Evolutionary conservation across 2,797 vertebrate species (phyloP), one percentile per base, ranked within the genome.

Genomic region (Artibeus jamaicensis): DNA sequence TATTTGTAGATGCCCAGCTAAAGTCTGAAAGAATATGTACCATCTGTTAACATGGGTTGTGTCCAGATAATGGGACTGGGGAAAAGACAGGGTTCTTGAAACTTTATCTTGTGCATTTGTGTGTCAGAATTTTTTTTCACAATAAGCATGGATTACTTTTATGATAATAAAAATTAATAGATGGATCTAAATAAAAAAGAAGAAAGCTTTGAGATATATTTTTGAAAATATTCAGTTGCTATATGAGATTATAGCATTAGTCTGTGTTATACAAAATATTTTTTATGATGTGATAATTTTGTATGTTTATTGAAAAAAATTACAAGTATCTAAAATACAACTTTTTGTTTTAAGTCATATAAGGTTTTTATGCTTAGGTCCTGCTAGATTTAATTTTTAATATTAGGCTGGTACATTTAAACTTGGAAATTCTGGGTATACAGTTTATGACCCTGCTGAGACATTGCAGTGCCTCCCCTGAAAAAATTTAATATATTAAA

Each of bases 361-460:
- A 46, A 89, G 46, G 12, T 55, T 65, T 95, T 77, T 85, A 78
- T 85, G 26, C 37, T 92, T 94, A 86, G 44, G 14, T 95, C 62
- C 26, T 57, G 24, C 39, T 92, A 74, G 55, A 89, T 94, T 84
- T 95, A 79, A 44, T 88, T 96, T 95, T 85, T 88, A 70, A 84
- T 83, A 15, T 77, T 86, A 65, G 42, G 46, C 34, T 42, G 18
- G 29, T 90, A 39, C 6, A 78, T 73, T 91, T 93, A 91, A 86
- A 92, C 65, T 83, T 83, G 29, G 77, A 93, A 86, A 62, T 94
- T 83, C 5, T 95, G 9, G 6, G n/a, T 83, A 57, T 9, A 53
- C 15, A 91, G 44, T 32, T 89, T 77, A 50, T 83, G 39, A 44
- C 34, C 18, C 29, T 86, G 46, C 42, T 48, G 32, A 88, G 77